Conservation (phyloP, 2,113 vertebrate species). For the Otocyon megalotis region DNA sequence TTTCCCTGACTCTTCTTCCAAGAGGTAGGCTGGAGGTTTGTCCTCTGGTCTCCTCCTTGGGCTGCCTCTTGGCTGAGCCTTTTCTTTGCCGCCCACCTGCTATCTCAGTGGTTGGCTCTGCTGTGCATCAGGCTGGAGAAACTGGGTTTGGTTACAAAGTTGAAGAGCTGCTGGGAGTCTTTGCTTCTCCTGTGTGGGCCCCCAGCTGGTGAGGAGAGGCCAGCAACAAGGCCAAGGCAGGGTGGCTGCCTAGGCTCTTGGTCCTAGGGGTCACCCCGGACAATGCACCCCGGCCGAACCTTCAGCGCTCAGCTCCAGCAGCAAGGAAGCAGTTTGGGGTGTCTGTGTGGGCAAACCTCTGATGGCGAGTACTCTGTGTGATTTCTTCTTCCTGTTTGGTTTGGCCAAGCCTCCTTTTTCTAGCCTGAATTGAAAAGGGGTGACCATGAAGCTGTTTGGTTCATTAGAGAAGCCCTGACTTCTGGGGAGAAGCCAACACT, state of each 20-base stretch:
- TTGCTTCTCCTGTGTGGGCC: not conserved
- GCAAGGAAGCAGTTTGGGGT: not conserved
- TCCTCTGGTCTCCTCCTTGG: not conserved
- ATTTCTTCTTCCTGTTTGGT: not conserved
- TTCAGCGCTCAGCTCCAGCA: not conserved
- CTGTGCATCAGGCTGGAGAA: rapidly evolving
- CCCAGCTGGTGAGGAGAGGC: not conserved
- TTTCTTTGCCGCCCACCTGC: too few relatives aligned
- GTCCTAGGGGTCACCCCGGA: rapidly evolving
- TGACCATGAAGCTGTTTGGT: not conserved
- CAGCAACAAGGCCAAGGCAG: not conserved
- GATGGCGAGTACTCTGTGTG: not conserved
- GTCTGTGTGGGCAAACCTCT: not conserved
- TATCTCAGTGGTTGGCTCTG: not conserved
- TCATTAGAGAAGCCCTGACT: not conserved
- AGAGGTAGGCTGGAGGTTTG: not conserved
- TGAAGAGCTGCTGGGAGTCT: not conserved
- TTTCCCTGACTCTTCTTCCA: not conserved
- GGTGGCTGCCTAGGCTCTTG: not conserved
- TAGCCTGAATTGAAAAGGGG: not conserved
- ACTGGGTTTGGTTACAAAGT: not conserved
- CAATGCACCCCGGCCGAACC: not conserved
- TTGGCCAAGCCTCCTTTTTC: not conserved
- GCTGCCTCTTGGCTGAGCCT: not conserved
- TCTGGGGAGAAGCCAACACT: not conserved